Evolutionary conservation across 2,888 invertebrate genomes (phyloP).

Genomic region (Microctonus hyperodae): DNA sequence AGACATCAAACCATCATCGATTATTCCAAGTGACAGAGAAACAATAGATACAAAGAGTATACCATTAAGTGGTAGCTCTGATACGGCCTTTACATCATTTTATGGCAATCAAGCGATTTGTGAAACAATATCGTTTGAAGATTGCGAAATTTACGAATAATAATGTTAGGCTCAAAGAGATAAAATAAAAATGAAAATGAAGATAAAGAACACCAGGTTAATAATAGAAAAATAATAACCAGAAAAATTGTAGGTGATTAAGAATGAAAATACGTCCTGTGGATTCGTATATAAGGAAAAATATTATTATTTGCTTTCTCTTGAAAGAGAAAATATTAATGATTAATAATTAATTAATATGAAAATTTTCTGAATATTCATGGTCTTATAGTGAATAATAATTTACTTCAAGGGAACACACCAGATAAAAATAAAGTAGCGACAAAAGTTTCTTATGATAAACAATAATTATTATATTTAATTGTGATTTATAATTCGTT

Average conservation of each 20-base stretch:
- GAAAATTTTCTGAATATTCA: not conserved
- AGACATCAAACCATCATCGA: conserved; percentile 63
- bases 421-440: not conserved
- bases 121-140: conserved; percentile 28
- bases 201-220: not conserved
- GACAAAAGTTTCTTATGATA: not conserved
- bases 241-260: not conserved
- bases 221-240: not conserved
- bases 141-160: no score
- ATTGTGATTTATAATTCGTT: no score
- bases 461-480: not conserved
- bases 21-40: conserved; percentile 60
- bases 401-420: not conserved
- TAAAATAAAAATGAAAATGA: conserved; percentile 5
- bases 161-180: not conserved
- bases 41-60: conserved; percentile 61
- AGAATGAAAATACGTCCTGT: no score
- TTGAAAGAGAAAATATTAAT: not conserved
- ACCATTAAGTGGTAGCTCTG: conserved; percentile 66
- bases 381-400: not conserved
- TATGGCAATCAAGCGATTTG: conserved; percentile 65
- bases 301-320: not conserved
- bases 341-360: no score
- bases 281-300: not conserved
- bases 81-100: conserved; percentile 67